Percentiles rank a stretch among this genome's conserved stretches.
These are phyloP conservation scores for Prietella phreatophila DNA, from an alignment of 2,113 vertebrate genomes.

Conservation along the genomic window DNA sequence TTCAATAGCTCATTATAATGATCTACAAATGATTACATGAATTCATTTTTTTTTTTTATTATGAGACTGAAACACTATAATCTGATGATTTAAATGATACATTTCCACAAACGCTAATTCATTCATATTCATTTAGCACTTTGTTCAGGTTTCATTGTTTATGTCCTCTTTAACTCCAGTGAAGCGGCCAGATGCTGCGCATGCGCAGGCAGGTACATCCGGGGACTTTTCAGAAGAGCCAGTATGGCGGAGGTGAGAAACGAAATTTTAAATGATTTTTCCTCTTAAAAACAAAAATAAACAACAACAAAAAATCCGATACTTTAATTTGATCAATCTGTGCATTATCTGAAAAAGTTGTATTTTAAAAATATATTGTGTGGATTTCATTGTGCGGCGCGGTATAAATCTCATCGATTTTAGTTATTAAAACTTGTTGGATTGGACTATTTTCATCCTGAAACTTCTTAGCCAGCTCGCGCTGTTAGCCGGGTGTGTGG, in stretches of 20 bases:
- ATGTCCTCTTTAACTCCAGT: background rate
- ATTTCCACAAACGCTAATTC: background rate
- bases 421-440: conserved; percentile 35
- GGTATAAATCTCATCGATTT: background rate
- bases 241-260: conserved; percentile 58
- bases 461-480: conserved; percentile 50
- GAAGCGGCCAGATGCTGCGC: background rate
- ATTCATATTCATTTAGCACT: background rate
- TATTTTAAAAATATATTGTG: too few relatives aligned
- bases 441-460: conserved; percentile 30
- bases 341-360: rapidly evolving
- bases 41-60: too few relatives aligned
- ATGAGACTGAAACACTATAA: too few relatives aligned
- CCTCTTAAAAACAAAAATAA: conserved; percentile 12
- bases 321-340: background rate
- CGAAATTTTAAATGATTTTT: conserved; percentile 44
- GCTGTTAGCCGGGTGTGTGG: background rate
- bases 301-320: background rate
- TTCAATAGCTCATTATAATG: background rate
- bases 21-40: background rate
- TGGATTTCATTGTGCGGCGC: background rate
- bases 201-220: conserved; percentile 34
- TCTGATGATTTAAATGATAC: background rate
- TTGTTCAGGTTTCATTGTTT: background rate
- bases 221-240: conserved; percentile 31